These are phyloP conservation scores for Daphoenositta chrysoptera DNA, from an alignment of 2,113 vertebrate species.

Conservation along the genomic window DNA sequence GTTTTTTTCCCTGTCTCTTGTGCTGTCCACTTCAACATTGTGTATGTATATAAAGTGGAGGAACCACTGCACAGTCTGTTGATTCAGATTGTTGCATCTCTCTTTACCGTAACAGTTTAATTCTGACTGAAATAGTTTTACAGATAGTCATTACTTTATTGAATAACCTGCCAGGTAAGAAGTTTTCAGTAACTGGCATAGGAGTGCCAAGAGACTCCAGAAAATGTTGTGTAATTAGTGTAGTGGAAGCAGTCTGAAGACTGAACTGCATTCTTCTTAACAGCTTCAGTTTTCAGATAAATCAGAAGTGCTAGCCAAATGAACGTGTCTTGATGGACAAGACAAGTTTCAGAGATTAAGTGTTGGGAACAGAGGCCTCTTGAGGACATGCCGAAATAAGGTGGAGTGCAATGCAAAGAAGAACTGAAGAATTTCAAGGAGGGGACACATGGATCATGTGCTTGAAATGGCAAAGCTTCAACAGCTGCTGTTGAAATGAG, in stretches of 20 bases:
- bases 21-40: neutral
- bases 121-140: neutral
- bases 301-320: neutral
- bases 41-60: neutral
- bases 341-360: conserved; percentile 67
- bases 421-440: conserved; percentile 31
- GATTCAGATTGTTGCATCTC: neutral
- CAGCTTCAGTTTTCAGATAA: neutral
- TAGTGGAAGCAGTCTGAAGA: neutral
- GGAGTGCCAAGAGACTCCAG: neutral
- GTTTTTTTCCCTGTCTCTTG: neutral
- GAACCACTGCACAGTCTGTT: neutral
- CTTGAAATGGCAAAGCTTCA: neutral
- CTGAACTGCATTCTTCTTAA: neutral
- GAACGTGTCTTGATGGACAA: conserved; percentile 54
- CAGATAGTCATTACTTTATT: neutral
- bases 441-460: neutral
- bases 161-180: neutral
- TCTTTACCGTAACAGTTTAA: neutral
- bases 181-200: neutral
- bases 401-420: conserved; percentile 16
- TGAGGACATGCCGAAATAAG: conserved; percentile 27
- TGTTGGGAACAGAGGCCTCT: conserved; percentile 52
- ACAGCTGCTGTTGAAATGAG: neutral
- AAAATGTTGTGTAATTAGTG: neutral